Percentiles rank a stretch among this genome's conserved stretches.
Evolutionary conservation across 2,888 invertebrate species (phyloP).

Genomic region (Cryptophagus acutangulus): DNA sequence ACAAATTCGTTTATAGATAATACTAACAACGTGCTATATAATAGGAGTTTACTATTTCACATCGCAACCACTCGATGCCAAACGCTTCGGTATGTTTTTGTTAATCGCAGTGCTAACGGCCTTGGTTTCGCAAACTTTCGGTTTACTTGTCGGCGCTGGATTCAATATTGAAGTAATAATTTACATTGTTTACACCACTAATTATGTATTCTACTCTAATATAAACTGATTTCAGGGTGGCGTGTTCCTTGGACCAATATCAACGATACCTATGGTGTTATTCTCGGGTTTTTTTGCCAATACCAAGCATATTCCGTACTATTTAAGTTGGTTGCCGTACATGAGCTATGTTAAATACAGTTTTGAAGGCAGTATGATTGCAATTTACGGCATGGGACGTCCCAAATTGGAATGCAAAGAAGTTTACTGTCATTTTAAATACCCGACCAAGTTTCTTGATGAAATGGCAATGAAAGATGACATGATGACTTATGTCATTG

Average conservation of each 20-base stretch:
- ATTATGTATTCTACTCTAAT: too few species aligned
- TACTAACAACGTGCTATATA: conserved; percentile 75
- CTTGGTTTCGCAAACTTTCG: conserved; percentile 87
- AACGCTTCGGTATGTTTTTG: conserved; percentile 76
- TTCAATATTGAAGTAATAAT: conserved; percentile 71
- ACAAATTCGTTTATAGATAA: conserved; percentile 58
- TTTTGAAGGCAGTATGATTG: conserved; percentile 87
- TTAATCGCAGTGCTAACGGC: conserved; percentile 76
- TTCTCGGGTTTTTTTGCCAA: conserved; percentile 95
- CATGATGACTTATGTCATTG: conserved; percentile 64
- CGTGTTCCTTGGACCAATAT: conserved; percentile 78
- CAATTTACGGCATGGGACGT: conserved; percentile 84
- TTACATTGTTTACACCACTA: too few species aligned
- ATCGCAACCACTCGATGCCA: conserved; percentile 84
- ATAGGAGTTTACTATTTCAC: conserved; percentile 95
- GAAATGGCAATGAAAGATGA: conserved; percentile 79
- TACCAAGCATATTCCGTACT: conserved; percentile 83
- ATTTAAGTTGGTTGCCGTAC: conserved; percentile 85
- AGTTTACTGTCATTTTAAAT: conserved; percentile 77
- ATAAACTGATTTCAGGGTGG: conserved; percentile 53
- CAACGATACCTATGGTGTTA: conserved; percentile 84
- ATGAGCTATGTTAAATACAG: conserved; percentile 87
- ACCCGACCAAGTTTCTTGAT: conserved; percentile 76
- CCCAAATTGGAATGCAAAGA: conserved; percentile 76
- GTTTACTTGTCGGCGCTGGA: conserved; percentile 87